Percentiles rank a stretch among this genome's conserved stretches.
phyloP scores from a whole-genome alignment of 2,797 vertebrate genomes.

The Pipistrellus kuhlii region DNA sequence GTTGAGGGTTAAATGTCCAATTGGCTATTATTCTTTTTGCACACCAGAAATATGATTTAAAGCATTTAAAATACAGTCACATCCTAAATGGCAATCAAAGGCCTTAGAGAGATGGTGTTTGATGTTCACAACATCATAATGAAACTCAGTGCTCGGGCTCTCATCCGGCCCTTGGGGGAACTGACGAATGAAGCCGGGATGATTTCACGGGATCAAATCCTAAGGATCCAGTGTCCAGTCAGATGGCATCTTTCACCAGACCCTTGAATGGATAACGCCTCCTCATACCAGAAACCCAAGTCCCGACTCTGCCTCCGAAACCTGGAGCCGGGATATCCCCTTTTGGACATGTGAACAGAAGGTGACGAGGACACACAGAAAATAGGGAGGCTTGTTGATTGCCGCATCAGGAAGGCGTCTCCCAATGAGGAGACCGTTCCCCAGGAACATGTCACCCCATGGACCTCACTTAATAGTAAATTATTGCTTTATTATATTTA shows the following conservation, averaged over 20 bases:
- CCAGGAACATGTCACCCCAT: conserved; percentile 24
- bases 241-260: rapidly evolving
- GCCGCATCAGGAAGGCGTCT: neutral
- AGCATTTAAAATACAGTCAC: neutral
- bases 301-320: neutral
- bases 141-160: neutral
- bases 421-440: neutral
- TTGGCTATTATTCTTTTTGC: neutral
- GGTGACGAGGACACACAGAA: neutral
- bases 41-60: neutral
- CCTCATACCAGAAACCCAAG: neutral
- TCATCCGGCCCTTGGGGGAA: neutral
- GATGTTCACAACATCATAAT: neutral
- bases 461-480: conserved; percentile 50
- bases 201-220: neutral
- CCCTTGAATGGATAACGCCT: neutral
- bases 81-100: neutral
- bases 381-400: neutral
- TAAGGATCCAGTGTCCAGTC: neutral
- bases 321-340: neutral
- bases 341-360: neutral
- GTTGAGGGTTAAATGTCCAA: neutral
- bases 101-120: neutral
- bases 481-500: conserved; percentile 51
- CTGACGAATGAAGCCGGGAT: neutral